These are phyloP conservation scores for Limnodromus scolopaceus DNA, from an alignment of 2,797 vertebrate genomes.

Conservation along the genomic window DNA sequence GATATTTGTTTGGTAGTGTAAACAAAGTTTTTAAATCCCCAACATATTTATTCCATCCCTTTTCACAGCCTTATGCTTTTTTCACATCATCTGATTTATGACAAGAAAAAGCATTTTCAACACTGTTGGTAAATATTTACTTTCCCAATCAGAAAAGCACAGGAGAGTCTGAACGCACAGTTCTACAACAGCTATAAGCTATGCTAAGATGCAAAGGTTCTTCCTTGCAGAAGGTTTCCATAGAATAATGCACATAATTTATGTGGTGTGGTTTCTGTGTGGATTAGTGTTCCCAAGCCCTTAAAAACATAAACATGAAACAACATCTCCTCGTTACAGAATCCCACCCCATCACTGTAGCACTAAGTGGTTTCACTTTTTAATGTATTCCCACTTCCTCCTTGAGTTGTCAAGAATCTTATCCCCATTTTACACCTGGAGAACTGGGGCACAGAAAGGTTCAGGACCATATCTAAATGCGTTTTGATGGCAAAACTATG, in stretches of 20 bases:
- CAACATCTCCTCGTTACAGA: background rate
- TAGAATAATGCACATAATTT: background rate
- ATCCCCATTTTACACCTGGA: background rate
- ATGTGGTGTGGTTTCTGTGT: rapidly evolving
- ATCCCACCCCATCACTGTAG: background rate
- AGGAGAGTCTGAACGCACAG: background rate
- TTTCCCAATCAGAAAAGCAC: background rate
- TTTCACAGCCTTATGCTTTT: background rate
- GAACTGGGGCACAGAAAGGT: background rate
- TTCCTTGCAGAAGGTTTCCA: background rate
- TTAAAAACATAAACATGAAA: background rate
- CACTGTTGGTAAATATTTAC: background rate
- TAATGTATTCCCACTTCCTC: background rate
- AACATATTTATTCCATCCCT: background rate
- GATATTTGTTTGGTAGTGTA: background rate
- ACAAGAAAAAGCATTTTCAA: background rate
- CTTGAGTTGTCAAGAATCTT: background rate
- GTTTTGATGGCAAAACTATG: background rate
- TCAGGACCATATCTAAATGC: background rate
- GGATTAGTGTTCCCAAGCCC: background rate
- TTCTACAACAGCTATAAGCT: background rate
- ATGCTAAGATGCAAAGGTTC: background rate
- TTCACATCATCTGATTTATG: background rate
- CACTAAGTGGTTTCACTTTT: background rate
- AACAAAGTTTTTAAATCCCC: background rate